Conservation (phyloP, 2,113 vertebrate species). For the Spea multiplicata region DNA sequence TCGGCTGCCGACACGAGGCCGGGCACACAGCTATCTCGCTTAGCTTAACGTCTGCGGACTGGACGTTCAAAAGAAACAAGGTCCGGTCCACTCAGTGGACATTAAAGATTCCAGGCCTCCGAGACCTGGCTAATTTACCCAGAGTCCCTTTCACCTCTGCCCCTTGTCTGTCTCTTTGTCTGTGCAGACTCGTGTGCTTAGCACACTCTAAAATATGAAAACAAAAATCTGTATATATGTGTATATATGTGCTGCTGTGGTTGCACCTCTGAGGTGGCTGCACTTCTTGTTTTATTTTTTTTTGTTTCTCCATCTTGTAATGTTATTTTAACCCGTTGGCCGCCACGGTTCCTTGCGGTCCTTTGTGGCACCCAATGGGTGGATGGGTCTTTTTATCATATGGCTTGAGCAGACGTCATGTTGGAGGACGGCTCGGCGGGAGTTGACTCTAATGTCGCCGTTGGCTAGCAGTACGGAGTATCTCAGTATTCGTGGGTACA, state of each 20-base stretch:
- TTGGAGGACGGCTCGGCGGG: constrained; percentile 5
- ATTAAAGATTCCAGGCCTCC: constrained; percentile 40
- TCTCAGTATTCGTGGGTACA: neutral
- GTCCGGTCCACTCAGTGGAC: constrained; percentile 46
- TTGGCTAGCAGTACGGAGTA: constrained; percentile 12
- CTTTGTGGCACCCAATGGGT: neutral
- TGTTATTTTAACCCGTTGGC: constrained; percentile 8
- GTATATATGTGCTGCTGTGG: constrained; percentile 41
- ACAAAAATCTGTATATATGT: constrained; percentile 41
- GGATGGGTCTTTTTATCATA: neutral
- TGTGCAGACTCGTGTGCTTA: constrained; percentile 40
- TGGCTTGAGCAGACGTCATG: constrained; percentile 27
- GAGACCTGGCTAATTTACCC: constrained; percentile 45
- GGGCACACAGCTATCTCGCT: constrained; percentile 41
- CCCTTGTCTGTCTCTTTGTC: constrained; percentile 32
- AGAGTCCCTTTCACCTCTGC: constrained; percentile 20
- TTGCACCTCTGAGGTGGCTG: constrained; percentile 38
- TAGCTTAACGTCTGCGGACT: constrained; percentile 45
- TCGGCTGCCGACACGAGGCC: constrained; percentile 20
- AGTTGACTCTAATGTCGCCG: constrained; percentile 10
- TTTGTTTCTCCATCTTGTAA: constrained; percentile 10
- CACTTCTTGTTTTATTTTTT: constrained; percentile 10
- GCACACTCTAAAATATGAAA: constrained; percentile 42
- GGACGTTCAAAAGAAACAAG: constrained; percentile 44
- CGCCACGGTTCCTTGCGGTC: neutral